Evolutionary conservation across 1,140 invertebrate species (phyloP), one percentile per base, ranked within the genome.

Genomic region (Cotesia chilonis): DNA sequence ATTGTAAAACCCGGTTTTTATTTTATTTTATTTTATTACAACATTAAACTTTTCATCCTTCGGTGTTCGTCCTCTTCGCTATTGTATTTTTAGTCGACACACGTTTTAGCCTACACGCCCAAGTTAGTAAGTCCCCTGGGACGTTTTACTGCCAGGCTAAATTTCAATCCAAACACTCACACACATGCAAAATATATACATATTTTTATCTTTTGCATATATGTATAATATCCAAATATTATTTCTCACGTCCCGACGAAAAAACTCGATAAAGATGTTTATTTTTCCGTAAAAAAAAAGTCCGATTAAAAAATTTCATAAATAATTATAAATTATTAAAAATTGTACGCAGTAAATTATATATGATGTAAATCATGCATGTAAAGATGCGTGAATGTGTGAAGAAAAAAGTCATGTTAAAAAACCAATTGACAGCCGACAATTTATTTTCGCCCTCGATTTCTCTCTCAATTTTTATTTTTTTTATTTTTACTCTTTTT

Each of bases 31-130:
- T 63, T 63, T 63, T 37, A 10, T 63, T 63, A 28, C 28, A 47
- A 47, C 41, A 47, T 47, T 47, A 47, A 28, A 47, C 41, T 47
- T 63, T 63, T 12, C 28, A n/a, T 63, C 6, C 9, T 28, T 63
- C 10, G 35, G 5, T 37, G 14, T 12, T 37, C 60, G 37, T 63
- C 60, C 28, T 36, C 35, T 63, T 63, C 60, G 60, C 36, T 63
- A 63, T 63, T 63, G 60, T 63, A 63, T 63, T 63, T 63, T 63
- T 63, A 63, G 60, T 63, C 60, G 60, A 63, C 60, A 36, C 28
- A 38, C 36, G 60, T 38, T 63, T 59, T 28, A 38, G 10, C 28
- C 35, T 17, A 63, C 60, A 63, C 60, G 36, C 60, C 60, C 60
- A 63, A 36, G 36, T 6, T n/a, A 10, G 35, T n/a, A 14, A 20